phyloP scores from a whole-genome alignment of 1,140 invertebrate genomes.

The Apis laboriosa region DNA sequence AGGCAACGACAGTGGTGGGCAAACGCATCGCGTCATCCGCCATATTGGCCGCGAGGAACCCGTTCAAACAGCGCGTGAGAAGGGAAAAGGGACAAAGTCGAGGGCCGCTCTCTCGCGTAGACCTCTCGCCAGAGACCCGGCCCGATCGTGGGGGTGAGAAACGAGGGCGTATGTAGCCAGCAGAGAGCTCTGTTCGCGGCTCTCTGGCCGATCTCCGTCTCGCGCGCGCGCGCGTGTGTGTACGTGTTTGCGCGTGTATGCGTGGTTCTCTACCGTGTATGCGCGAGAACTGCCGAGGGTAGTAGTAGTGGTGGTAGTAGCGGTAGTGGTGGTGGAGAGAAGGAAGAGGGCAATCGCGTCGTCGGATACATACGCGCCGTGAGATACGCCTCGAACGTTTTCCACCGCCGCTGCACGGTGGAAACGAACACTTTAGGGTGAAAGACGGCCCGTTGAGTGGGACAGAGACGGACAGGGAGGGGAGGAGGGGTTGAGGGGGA shows the following conservation, averaged over 20 bases:
- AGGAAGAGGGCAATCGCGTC: slow-evolving; percentile 23
- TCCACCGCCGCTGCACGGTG: slow-evolving; percentile 4
- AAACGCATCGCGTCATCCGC: slow-evolving; percentile 57
- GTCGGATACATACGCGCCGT: neutral
- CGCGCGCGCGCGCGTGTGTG: too few relatives aligned
- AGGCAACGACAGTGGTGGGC: slow-evolving; percentile 51
- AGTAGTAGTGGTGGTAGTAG: slow-evolving; percentile 20
- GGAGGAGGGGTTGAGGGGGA: neutral
- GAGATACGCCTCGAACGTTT: slow-evolving; percentile 46
- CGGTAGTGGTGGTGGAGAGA: slow-evolving; percentile 13
- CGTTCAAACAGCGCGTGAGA: neutral
- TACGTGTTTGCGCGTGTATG: slow-evolving; percentile 8
- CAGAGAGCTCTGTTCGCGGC: neutral
- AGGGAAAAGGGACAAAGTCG: neutral
- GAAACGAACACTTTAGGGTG: neutral
- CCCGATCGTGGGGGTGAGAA: slow-evolving; percentile 6
- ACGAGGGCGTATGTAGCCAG: slow-evolving; percentile 16
- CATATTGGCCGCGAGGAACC: slow-evolving; percentile 58
- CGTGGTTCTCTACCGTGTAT: too few relatives aligned
- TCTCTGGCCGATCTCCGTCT: too few relatives aligned
- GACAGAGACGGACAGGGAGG: neutral
- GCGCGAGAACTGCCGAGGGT: neutral
- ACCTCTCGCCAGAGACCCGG: neutral
- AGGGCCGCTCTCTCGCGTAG: neutral
- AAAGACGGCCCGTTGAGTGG: neutral